phyloP scores from a whole-genome alignment of 2,888 invertebrate genomes.

The Acronicta aceris region DNA sequence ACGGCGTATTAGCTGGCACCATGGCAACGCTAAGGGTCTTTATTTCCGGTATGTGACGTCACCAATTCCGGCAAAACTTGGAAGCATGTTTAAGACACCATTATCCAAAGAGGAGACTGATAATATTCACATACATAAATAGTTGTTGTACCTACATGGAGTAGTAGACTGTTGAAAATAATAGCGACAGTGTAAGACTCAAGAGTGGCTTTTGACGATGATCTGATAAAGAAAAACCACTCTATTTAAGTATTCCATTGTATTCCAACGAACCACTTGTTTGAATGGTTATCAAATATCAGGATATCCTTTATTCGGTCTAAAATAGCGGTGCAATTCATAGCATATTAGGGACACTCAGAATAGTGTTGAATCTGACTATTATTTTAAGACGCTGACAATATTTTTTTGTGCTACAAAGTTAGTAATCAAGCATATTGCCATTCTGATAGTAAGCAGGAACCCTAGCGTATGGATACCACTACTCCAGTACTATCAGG shows the following conservation, averaged over 20 bases:
- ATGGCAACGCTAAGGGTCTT: constrained; percentile 12
- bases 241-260: constrained; percentile 8
- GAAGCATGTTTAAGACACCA: neutral
- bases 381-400: constrained; percentile 6
- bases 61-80: neutral
- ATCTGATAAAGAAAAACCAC: constrained; percentile 19
- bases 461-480: too few relatives aligned
- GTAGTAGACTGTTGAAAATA: neutral
- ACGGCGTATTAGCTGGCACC: neutral
- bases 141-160: too few relatives aligned
- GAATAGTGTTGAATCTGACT: constrained; percentile 1
- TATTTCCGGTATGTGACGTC: neutral
- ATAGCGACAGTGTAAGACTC: neutral
- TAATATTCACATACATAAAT: too few relatives aligned
- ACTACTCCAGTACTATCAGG: too few relatives aligned
- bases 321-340: too few relatives aligned
- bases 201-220: constrained; percentile 3
- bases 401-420: neutral
- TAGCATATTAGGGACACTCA: neutral
- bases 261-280: neutral
- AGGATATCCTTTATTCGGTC: too few relatives aligned
- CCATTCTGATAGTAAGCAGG: too few relatives aligned
- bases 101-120: neutral
- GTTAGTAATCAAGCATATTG: too few relatives aligned
- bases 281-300: constrained; percentile 12